phyloP scores from a whole-genome alignment of 2,113 vertebrate genomes.

The Alexandromys fortis region DNA sequence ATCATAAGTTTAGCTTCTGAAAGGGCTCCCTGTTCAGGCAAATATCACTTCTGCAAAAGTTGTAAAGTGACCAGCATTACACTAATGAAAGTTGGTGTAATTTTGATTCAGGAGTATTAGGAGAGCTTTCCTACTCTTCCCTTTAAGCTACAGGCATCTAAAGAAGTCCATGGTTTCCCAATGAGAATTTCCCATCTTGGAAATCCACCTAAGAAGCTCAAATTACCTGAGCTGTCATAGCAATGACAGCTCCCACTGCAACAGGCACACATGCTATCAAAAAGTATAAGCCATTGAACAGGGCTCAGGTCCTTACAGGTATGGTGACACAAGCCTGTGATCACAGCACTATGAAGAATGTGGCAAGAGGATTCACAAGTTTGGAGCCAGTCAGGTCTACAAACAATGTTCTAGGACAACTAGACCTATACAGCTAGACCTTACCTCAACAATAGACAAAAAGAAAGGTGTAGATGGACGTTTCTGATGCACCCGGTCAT shows the following conservation, averaged over 20 bases:
- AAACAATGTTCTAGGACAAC: background rate
- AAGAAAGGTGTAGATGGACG: background rate
- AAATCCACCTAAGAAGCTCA: background rate
- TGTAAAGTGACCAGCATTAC: background rate
- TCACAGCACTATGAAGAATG: background rate
- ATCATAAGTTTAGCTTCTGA: background rate
- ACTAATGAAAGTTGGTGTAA: background rate
- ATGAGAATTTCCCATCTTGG: background rate
- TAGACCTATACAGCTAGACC: background rate
- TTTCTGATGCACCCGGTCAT: too few species aligned
- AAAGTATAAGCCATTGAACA: background rate
- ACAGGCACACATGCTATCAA: background rate
- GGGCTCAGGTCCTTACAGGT: background rate
- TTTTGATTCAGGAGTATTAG: background rate
- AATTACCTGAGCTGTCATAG: background rate
- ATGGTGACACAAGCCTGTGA: background rate
- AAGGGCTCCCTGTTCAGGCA: background rate
- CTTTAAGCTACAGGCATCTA: background rate
- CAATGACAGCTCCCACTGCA: background rate
- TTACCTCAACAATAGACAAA: background rate
- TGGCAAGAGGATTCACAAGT: background rate
- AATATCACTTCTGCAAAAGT: conserved; percentile 16
- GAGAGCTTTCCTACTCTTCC: background rate
- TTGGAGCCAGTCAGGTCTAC: background rate
- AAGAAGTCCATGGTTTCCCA: background rate